Percentiles rank a stretch among this genome's conserved stretches.
phyloP scores from a whole-genome alignment of 1,140 invertebrate genomes.

The Drosophila pseudoananassae region DNA sequence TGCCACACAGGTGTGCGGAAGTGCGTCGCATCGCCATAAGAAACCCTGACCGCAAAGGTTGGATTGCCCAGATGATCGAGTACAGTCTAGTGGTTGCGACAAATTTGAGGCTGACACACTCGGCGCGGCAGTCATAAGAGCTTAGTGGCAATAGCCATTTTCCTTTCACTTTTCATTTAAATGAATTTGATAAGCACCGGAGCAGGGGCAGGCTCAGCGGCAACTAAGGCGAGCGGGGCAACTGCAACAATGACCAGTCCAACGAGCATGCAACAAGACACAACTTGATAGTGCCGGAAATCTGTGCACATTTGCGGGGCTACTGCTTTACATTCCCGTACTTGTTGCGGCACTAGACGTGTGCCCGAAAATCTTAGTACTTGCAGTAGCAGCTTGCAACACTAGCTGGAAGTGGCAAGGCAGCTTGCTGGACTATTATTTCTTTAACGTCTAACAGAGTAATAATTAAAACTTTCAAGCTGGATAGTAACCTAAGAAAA shows the following conservation, averaged over 20 bases:
- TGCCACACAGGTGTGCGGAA: constrained; percentile 2
- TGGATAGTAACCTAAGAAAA: no score
- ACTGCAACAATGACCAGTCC: constrained; percentile 42
- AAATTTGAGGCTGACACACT: constrained; percentile 19
- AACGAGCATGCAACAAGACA: constrained; percentile 5
- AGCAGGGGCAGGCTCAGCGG: constrained; percentile 4
- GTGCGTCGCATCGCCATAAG: not conserved
- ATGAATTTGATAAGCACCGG: constrained; percentile 51
- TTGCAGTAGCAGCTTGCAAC: not conserved
- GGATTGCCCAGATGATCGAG: constrained; percentile 8
- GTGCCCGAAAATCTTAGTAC: constrained; percentile 17
- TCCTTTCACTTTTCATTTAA: constrained; percentile 51
- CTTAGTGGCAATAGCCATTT: constrained; percentile 35
- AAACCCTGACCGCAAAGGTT: constrained; percentile 2
- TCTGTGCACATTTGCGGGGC: constrained; percentile 13
- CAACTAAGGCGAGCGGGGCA: not conserved
- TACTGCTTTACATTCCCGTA: constrained; percentile 19
- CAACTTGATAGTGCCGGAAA: constrained; percentile 51
- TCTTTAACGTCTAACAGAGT: no score
- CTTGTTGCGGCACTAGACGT: constrained; percentile 14
- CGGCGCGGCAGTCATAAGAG: constrained; percentile 31
- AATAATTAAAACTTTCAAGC: no score
- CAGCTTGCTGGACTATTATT: not conserved
- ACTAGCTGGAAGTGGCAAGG: not conserved
- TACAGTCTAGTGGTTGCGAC: constrained; percentile 10